These are phyloP conservation scores for Lasaia peninsularis DNA, from an alignment of 1,140 invertebrate species.

Conservation along the genomic window DNA sequence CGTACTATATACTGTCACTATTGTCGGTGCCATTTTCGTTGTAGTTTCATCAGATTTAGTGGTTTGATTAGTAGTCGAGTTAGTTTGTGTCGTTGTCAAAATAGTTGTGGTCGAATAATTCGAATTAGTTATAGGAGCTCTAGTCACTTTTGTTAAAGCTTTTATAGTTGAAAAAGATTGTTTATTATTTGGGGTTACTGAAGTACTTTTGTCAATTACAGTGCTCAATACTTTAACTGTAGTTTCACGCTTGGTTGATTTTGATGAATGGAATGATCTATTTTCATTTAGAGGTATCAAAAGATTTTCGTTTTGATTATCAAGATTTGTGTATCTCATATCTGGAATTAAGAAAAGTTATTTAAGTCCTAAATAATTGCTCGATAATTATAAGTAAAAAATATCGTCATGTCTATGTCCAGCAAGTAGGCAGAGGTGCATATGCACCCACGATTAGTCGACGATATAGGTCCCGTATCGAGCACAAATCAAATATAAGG, in stretches of 20 bases:
- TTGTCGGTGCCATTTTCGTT: constrained; percentile 19
- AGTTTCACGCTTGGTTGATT: constrained; percentile 42
- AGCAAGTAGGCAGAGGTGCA: not conserved
- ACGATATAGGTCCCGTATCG: no score
- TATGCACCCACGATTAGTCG: no score
- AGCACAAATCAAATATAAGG: no score
- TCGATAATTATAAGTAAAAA: not conserved
- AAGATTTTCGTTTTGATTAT: constrained; percentile 21
- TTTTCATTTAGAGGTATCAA: constrained; percentile 35
- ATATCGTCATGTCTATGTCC: not conserved
- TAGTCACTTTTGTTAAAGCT: constrained; percentile 49
- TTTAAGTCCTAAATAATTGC: not conserved
- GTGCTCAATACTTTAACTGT: constrained; percentile 35
- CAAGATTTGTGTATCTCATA: constrained; percentile 19
- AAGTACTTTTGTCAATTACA: constrained; percentile 34
- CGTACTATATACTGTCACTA: constrained; percentile 20
- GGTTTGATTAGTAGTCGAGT: constrained; percentile 17
- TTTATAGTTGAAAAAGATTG: constrained; percentile 36
- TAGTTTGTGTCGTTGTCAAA: constrained; percentile 18
- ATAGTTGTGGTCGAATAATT: constrained; percentile 1
- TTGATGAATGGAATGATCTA: constrained; percentile 48
- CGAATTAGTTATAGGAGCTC: constrained; percentile 24
- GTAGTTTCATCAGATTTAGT: constrained; percentile 19
- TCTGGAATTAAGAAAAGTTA: constrained; percentile 10
- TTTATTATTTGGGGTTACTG: constrained; percentile 39